Evolutionary conservation across 2,888 invertebrate species (phyloP), one percentile per base, ranked within the genome.

Genomic region (Leptopterna dolabrata): DNA sequence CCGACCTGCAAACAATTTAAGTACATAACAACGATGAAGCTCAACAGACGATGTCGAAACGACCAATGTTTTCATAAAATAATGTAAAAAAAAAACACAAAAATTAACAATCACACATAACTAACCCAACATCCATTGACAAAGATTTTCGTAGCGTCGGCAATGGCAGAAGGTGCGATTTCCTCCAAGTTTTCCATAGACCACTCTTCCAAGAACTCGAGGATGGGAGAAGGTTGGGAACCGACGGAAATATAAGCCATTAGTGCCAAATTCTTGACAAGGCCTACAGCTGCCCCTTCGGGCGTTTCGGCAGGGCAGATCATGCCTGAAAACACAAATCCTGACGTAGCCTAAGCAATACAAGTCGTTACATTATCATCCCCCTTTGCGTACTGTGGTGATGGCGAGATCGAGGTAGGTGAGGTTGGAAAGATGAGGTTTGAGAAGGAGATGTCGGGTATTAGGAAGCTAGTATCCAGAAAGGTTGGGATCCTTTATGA

Each of bases 141-240:
- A 92, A 99, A 99, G 91, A 99, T 99, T 93, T 99, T 99, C 0
- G 99, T 99, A 0, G 99, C 98, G 93, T 99, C 99, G 14, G 97
- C 97, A 91, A 99, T 99, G 0, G 99, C 98, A 24, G 98, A 98
- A 0, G 99, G 99, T 0, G 99, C 99, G 89, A 99, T 99, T 95
- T 99, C 99, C 93, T 99, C 99, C 89, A 99, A 94, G 92, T 99
- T 99, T 93, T 99, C 99, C 99, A 99, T 99, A 81, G 98, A 98
- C 99, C 99, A 99, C 92, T 99, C 99, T 92, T 99, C 99, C 95
- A 99, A 98, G 93, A 99, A 99, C 94, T 99, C 99, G 86, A 99
- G 93, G 93, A 99, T 99, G 0, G 99, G 99, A 13, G 99, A 98
- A 0, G 99, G 99, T 92, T 99, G 98, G 78, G 99, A 99, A 89